These are phyloP conservation scores for Barbus barbus DNA, from an alignment of 2,113 vertebrate genomes.

Conservation along the genomic window DNA sequence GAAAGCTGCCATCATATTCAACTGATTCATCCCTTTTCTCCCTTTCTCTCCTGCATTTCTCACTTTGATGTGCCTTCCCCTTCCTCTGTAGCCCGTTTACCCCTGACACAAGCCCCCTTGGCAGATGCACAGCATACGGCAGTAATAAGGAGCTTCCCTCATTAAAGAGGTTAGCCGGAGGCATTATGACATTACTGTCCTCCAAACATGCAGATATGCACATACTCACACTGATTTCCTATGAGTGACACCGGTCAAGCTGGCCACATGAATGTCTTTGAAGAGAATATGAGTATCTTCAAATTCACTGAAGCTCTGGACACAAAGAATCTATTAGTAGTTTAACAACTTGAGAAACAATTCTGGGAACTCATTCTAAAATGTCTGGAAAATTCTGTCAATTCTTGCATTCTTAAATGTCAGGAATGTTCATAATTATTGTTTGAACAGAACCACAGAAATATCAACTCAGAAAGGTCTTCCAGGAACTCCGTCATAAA, in stretches of 20 bases:
- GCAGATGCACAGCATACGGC: slow-evolving; percentile 48
- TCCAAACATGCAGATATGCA: neutral
- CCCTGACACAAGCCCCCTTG: neutral
- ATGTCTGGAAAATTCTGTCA: neutral
- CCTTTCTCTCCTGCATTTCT: slow-evolving; percentile 9
- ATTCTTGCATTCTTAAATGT: neutral
- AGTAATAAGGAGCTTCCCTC: slow-evolving; percentile 55
- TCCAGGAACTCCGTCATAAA: neutral
- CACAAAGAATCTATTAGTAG: too few relatives aligned
- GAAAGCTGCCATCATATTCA: neutral
- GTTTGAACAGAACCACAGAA: neutral
- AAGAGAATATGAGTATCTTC: too few relatives aligned
- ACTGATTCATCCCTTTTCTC: neutral
- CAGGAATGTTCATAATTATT: neutral
- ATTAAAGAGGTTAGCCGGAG: slow-evolving; percentile 33
- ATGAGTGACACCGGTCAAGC: neutral
- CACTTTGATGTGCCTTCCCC: neutral
- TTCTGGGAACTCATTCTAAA: too few relatives aligned
- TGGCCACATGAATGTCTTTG: too few relatives aligned
- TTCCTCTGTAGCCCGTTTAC: neutral
- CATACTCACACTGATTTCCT: neutral
- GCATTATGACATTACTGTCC: slow-evolving; percentile 31
- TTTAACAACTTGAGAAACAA: too few relatives aligned
- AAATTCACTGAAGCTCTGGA: too few relatives aligned
- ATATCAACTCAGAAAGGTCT: neutral